These are phyloP conservation scores for Odontocolon sp. DNA, from an alignment of 2,888 invertebrate genomes.

Conservation along the genomic window DNA sequence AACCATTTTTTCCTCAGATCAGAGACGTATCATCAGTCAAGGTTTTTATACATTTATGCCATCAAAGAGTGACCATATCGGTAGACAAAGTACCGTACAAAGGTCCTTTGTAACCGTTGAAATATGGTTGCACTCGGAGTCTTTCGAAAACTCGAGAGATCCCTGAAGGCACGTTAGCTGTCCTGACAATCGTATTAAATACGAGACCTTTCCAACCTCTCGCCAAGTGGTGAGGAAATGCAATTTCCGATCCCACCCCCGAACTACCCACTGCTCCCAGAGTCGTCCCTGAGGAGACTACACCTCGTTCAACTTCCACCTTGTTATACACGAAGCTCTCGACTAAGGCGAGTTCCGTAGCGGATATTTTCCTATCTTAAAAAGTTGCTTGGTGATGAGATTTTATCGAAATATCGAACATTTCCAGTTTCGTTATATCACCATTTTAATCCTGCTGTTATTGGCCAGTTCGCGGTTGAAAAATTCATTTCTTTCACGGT, in stretches of 20 bases:
- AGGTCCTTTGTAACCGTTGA: conserved; percentile 2
- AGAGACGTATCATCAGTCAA: not conserved
- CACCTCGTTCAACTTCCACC: conserved; percentile 41
- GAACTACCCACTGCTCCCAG: too few relatives aligned
- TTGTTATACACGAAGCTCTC: conserved; percentile 33
- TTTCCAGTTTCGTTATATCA: too few relatives aligned
- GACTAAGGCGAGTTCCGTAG: not conserved
- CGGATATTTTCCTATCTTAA: too few relatives aligned
- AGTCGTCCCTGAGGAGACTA: conserved; percentile 34
- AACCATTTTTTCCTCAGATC: not conserved
- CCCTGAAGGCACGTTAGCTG: conserved; percentile 6
- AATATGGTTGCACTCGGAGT: not conserved
- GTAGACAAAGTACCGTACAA: not conserved
- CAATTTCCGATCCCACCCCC: conserved; percentile 55
- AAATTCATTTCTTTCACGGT: too few relatives aligned
- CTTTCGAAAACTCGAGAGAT: not conserved
- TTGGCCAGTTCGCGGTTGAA: too few relatives aligned
- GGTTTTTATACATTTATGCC: not conserved
- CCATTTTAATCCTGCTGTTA: too few relatives aligned
- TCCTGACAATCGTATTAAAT: conserved; percentile 61
- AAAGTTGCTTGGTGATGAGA: too few relatives aligned
- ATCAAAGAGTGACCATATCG: not conserved
- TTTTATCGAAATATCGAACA: too few relatives aligned
- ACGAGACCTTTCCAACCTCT: conserved; percentile 48
- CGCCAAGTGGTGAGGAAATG: conserved; percentile 50